phyloP scores from a whole-genome alignment of 2,888 invertebrate genomes.

The Cistogaster globosa region DNA sequence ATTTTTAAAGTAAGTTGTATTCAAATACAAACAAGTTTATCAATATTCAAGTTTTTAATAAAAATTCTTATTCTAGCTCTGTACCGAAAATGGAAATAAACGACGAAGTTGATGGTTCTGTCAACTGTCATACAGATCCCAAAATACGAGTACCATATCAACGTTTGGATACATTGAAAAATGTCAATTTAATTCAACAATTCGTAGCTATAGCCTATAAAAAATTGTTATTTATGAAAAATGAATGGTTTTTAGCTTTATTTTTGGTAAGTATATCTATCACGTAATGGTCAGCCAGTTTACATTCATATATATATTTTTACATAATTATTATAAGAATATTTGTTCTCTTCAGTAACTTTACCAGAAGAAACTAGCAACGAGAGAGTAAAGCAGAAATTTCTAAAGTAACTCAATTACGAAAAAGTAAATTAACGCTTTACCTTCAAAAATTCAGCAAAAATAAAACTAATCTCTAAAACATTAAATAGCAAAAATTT shows the following conservation, averaged over 20 bases:
- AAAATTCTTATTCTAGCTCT: conserved; percentile 74
- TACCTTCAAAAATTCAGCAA: no score
- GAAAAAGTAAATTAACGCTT: no score
- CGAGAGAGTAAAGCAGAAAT: no score
- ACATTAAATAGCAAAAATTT: no score
- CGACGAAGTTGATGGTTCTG: conserved; percentile 78
- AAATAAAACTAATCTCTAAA: no score
- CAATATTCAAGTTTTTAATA: not conserved
- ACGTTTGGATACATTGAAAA: conserved; percentile 63
- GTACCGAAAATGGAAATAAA: conserved; percentile 73
- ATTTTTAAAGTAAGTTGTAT: conserved; percentile 87
- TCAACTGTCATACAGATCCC: conserved; percentile 64
- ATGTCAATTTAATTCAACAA: conserved; percentile 75
- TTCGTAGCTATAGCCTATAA: conserved; percentile 81
- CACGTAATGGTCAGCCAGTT: not conserved
- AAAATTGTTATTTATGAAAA: conserved; percentile 78
- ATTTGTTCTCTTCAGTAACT: no score
- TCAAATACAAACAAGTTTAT: not conserved
- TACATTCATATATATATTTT: no score
- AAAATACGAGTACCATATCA: conserved; percentile 74
- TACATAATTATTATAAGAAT: no score
- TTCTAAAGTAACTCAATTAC: no score
- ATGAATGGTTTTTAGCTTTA: conserved; percentile 77
- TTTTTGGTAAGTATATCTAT: conserved; percentile 76
- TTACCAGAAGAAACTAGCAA: no score